Base-by-base conservation (phyloP, 2,113 vertebrate genomes). In the Formicarius rufipectus region DNA sequence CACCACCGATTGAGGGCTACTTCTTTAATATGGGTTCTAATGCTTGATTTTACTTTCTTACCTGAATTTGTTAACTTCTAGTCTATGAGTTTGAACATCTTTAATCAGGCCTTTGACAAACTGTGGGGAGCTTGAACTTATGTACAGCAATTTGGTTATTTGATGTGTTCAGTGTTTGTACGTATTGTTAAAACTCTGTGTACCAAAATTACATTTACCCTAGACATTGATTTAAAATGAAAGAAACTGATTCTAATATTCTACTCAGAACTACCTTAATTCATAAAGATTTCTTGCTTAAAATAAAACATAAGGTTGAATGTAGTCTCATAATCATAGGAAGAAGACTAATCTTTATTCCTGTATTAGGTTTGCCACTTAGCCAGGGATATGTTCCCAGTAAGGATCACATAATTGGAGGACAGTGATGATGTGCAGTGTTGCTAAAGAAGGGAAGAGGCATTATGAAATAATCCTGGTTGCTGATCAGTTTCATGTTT, bases 321-420 rank as follows among this genome's bases (percentile, higher is more conserved):
- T 24, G 14, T 12, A 64, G 16, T 47, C 15, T 64, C 33, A 12
- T 12, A 14, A 49, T 68, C 12, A 10, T 0, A 64, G 15, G 14
- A 45, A 33, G 33, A 23, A 79, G 5, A 39, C 39, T 37, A 55
- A 59, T 33, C 25, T 88, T 88, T 68, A 39, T 42, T 72, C 16
- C 20, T 39, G 47, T 59, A 67, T 55, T 30, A 64, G 20, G 13
- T 72, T 92, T 92, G 3, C 37, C 52, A 19, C 12, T 66, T 33
- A 59, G 15, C 30, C 3, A 35, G 27, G 18, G 16, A 21, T 3
- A 3, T 24, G 15, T 33, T 80, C 39, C 49, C 49, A 55, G 10
- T 33, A 73, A 0, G 0, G 4, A 12, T 33, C 2, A 2, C 23
- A 3, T 67, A 85, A 67, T 33, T 64, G 35, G 12, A 56, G 20